phyloP scores from a whole-genome alignment of 2,113 vertebrate genomes.

The Talpa occidentalis region DNA sequence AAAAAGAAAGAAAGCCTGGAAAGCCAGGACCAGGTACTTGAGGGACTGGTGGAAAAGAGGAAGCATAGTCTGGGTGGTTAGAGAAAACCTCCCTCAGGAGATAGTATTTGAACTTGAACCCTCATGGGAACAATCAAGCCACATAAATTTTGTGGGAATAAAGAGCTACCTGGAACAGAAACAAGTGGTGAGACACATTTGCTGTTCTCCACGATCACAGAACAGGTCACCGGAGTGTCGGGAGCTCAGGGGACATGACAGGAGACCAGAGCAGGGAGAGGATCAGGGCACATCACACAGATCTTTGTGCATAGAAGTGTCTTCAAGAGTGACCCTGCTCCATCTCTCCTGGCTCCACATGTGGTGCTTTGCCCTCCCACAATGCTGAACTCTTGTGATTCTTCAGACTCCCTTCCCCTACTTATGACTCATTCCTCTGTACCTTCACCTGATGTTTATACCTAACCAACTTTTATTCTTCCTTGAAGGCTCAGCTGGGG shows the following conservation, averaged over 20 bases:
- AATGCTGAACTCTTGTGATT: too few relatives aligned
- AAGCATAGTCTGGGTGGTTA: neutral
- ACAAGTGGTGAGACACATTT: neutral
- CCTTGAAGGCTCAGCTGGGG: neutral
- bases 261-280: neutral
- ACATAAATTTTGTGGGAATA: neutral
- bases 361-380: neutral
- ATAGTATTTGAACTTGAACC: neutral
- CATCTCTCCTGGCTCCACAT: accelerated
- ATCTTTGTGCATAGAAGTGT: neutral
- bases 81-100: neutral
- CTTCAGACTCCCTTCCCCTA: neutral
- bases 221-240: neutral
- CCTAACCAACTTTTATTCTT: neutral
- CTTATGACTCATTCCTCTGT: neutral
- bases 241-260: neutral
- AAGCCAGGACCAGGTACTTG: neutral
- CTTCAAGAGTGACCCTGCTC: neutral
- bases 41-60: neutral
- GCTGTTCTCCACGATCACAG: too few relatives aligned
- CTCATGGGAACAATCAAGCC: neutral
- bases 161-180: neutral
- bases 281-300: neutral
- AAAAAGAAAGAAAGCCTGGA: neutral
- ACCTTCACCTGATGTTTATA: neutral